A percentile compares a stretch with the other conserved stretches of the same genome.
Conservation (phyloP, 2,113 vertebrate species). For the Cyrtonyx montezumae region DNA sequence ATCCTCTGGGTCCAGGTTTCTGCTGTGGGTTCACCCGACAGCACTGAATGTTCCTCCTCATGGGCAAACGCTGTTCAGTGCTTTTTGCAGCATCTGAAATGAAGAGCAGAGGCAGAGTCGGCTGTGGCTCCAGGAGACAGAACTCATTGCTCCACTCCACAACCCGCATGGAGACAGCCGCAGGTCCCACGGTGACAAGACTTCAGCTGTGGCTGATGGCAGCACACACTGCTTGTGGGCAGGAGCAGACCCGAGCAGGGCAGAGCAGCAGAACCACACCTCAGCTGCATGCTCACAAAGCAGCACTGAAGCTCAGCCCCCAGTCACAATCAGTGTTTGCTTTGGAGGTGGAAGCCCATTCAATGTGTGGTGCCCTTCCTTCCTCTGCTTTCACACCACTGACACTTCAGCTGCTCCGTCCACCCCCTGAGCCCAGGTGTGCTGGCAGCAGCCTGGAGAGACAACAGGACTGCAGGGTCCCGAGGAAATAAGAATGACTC, state of each 20-base stretch:
- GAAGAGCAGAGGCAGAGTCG: neutral
- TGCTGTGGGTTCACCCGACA: neutral
- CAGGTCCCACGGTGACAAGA: neutral
- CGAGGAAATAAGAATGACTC: neutral
- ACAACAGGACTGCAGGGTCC: neutral
- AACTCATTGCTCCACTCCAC: neutral
- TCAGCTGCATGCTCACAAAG: neutral
- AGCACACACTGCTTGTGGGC: neutral
- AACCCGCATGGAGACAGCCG: neutral
- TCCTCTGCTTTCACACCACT: neutral
- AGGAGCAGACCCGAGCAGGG: neutral
- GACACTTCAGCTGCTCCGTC: neutral
- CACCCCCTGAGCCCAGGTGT: neutral
- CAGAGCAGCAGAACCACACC: neutral
- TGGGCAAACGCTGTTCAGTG: neutral
- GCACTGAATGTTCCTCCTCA: neutral
- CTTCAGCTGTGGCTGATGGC: neutral
- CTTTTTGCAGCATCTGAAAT: neutral
- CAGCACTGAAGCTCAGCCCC: neutral
- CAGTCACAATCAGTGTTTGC: too few species aligned
- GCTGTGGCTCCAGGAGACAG: neutral
- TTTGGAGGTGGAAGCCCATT: neutral
- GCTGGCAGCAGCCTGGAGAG: neutral
- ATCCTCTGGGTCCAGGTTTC: neutral
- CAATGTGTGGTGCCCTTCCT: accelerated